These are phyloP conservation scores for Nymphicus hollandicus DNA, from an alignment of 2,113 vertebrate genomes.

Conservation along the genomic window DNA sequence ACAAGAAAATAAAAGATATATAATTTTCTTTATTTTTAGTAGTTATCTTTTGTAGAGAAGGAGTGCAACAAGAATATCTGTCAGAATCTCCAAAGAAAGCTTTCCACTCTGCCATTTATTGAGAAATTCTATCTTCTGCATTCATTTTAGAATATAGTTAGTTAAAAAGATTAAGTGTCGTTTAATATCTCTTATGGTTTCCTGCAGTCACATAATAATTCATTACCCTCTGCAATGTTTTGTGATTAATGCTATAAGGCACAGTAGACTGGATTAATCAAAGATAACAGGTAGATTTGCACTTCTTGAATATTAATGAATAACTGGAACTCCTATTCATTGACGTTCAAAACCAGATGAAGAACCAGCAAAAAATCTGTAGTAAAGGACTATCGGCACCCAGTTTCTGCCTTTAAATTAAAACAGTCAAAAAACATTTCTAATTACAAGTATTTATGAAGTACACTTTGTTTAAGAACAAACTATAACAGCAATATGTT, in stretches of 20 bases:
- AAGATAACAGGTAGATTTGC: constrained; percentile 49
- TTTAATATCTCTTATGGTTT: constrained; percentile 59
- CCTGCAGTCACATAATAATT: constrained; percentile 29
- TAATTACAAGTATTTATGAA: constrained; percentile 17
- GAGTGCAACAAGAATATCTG: background rate
- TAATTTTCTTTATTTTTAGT: background rate
- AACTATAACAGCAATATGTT: background rate
- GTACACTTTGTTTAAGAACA: background rate
- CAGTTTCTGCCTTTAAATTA: constrained; percentile 11
- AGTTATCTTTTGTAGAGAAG: background rate
- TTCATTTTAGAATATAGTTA: background rate
- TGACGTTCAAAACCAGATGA: constrained; percentile 42
- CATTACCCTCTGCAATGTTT: constrained; percentile 29
- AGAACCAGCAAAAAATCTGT: constrained; percentile 10
- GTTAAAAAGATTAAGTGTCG: constrained; percentile 38
- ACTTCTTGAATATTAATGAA: constrained; percentile 55
- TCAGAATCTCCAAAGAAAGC: background rate
- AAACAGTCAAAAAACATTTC: background rate
- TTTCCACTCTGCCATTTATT: background rate
- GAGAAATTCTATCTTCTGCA: background rate
- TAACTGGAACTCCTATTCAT: constrained; percentile 17
- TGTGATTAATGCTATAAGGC: constrained; percentile 32
- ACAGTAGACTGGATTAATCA: constrained; percentile 57
- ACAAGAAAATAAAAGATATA: background rate
- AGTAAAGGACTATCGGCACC: background rate